A percentile compares a stretch with the other conserved stretches of the same genome.
phyloP scores from a whole-genome alignment of 2,888 invertebrate species.

The Brachypterus glaber region DNA sequence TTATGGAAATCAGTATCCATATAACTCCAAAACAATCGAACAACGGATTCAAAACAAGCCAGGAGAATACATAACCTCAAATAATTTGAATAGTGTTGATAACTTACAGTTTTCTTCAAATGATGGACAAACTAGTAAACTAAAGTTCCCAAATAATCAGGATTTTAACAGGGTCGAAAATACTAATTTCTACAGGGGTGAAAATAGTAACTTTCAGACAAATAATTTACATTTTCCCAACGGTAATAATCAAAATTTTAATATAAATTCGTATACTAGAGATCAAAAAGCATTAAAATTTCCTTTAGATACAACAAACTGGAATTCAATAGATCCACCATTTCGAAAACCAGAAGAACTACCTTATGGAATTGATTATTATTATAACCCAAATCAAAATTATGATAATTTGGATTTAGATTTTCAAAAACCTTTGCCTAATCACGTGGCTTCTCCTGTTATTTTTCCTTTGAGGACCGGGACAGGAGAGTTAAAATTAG shows the following conservation, averaged over 20 bases:
- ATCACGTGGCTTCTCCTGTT: conserved; percentile 32
- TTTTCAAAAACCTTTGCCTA: conserved; percentile 30
- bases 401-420: conserved; percentile 22
- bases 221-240: too few relatives aligned
- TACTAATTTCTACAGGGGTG: too few relatives aligned
- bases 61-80: conserved; percentile 11
- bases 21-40: too few relatives aligned
- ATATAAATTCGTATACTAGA: too few relatives aligned
- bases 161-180: too few relatives aligned
- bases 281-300: conserved; percentile 20
- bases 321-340: conserved; percentile 7
- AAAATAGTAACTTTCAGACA: too few relatives aligned
- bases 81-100: conserved; percentile 9
- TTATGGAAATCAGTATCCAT: not conserved
- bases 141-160: too few relatives aligned
- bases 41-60: conserved; percentile 23
- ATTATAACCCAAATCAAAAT: conserved; percentile 15
- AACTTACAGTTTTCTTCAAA: too few relatives aligned
- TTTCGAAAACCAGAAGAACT: conserved; percentile 23
- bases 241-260: too few relatives aligned
- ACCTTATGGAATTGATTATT: conserved; percentile 16
- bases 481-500: conserved; percentile 44
- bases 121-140: too few relatives aligned
- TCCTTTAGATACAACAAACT: conserved; percentile 15
- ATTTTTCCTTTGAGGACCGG: conserved; percentile 48